A percentile compares a stretch with the other conserved stretches of the same genome.
These are phyloP conservation scores for Diabrotica undecimpunctata DNA, from an alignment of 1,140 invertebrate genomes.

Conservation along the genomic window DNA sequence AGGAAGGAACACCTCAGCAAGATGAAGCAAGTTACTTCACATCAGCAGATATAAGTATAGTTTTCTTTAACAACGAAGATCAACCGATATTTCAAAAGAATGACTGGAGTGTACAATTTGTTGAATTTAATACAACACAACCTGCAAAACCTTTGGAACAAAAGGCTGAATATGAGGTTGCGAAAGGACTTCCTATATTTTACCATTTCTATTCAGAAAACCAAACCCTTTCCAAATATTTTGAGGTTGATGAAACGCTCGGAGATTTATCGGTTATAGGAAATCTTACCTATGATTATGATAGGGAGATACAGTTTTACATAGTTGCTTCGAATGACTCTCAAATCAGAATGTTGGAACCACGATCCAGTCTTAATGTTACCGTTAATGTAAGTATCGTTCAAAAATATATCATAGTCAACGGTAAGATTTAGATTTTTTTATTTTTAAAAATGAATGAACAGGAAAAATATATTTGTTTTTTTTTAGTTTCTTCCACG, in stretches of 20 bases:
- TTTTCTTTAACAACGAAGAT: constrained; percentile 10
- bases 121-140: constrained; percentile 12
- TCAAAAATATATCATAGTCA: no score
- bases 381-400: constrained; percentile 23
- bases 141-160: background rate
- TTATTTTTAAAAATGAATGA: no score
- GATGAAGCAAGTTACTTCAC: constrained; percentile 11
- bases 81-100: constrained; percentile 13
- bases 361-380: constrained; percentile 11
- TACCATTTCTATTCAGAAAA: constrained; percentile 24
- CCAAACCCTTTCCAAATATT: constrained; percentile 9
- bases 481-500: constrained; percentile 22
- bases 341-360: background rate
- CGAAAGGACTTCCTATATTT: constrained; percentile 5
- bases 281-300: constrained; percentile 46
- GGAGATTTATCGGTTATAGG: constrained; percentile 19
- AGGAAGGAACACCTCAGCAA: background rate
- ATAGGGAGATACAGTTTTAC: constrained; percentile 39
- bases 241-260: constrained; percentile 15
- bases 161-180: constrained; percentile 5
- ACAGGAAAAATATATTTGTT: background rate
- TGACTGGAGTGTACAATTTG: constrained; percentile 1
- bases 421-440: no score
- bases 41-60: constrained; percentile 11
- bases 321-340: constrained; percentile 48